Evolutionary conservation across 2,113 vertebrate genomes (phyloP).

Genomic region (Myodes glareolus): DNA sequence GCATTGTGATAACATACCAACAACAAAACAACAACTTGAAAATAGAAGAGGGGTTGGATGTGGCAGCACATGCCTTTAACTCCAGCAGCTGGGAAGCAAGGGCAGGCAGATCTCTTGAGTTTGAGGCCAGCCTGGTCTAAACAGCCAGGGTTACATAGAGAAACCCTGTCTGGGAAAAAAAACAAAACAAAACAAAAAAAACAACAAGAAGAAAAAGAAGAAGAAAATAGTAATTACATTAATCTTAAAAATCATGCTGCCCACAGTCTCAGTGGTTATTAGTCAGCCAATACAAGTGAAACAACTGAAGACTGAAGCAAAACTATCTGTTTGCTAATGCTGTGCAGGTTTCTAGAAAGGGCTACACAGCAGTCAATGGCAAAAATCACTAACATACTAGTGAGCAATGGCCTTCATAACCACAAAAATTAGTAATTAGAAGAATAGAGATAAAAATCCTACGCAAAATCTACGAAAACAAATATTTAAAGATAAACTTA

Average conservation of each 20-base stretch:
- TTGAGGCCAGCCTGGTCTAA: background rate
- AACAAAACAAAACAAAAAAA: background rate
- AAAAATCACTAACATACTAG: background rate
- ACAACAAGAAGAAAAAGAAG: no score
- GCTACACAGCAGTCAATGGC: background rate
- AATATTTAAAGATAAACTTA: constrained; percentile 46
- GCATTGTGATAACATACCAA: background rate
- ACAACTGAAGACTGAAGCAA: background rate
- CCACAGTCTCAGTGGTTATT: background rate
- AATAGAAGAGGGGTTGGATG: background rate
- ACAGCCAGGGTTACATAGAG: background rate
- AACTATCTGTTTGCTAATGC: background rate
- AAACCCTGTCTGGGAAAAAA: background rate
- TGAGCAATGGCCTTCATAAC: background rate
- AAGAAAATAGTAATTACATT: background rate
- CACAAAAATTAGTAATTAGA: constrained; percentile 1
- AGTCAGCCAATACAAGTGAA: background rate
- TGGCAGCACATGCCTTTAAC: background rate
- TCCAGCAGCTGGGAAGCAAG: background rate
- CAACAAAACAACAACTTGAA: background rate
- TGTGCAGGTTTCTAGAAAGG: background rate
- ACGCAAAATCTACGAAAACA: constrained; percentile 20
- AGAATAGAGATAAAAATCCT: background rate
- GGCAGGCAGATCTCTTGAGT: background rate
- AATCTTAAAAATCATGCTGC: background rate